phyloP scores from a whole-genome alignment of 2,113 vertebrate species.

The Leiothrix lutea region DNA sequence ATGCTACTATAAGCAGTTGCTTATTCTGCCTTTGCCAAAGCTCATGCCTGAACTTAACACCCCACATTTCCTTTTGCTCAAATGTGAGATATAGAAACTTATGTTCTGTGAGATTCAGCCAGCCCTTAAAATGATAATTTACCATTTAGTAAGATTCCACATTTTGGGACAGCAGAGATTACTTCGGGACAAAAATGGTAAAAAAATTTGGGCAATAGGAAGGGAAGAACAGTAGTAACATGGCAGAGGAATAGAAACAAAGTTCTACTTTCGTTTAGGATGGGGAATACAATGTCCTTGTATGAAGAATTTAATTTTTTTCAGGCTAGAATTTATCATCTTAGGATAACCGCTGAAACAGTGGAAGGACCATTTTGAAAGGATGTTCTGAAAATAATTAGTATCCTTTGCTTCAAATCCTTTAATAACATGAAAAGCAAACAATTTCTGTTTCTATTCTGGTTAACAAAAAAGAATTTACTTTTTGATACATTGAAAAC shows the following conservation, averaged over 20 bases:
- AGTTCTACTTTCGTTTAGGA: not conserved
- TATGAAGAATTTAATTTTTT: not conserved
- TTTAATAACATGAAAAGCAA: not conserved
- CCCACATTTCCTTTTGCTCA: not conserved
- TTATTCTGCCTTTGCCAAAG: not conserved
- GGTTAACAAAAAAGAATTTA: not conserved
- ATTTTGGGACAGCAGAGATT: not conserved
- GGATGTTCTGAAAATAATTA: not conserved
- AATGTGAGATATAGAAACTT: not conserved
- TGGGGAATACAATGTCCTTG: not conserved
- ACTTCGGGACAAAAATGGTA: not conserved
- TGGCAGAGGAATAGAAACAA: not conserved
- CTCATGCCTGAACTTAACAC: not conserved
- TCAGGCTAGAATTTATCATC: not conserved
- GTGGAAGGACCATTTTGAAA: not conserved
- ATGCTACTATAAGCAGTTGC: not conserved
- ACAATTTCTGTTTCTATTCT: not conserved
- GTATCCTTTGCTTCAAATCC: not conserved
- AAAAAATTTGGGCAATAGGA: not conserved
- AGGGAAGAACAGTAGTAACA: not conserved
- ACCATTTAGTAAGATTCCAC: not conserved
- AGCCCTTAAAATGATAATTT: not conserved
- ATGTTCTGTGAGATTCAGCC: not conserved
- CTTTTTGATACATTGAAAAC: not conserved
- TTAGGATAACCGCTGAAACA: not conserved